These are phyloP conservation scores for Drosophila neutralis DNA, from an alignment of 2,888 invertebrate species.

Conservation along the genomic window DNA sequence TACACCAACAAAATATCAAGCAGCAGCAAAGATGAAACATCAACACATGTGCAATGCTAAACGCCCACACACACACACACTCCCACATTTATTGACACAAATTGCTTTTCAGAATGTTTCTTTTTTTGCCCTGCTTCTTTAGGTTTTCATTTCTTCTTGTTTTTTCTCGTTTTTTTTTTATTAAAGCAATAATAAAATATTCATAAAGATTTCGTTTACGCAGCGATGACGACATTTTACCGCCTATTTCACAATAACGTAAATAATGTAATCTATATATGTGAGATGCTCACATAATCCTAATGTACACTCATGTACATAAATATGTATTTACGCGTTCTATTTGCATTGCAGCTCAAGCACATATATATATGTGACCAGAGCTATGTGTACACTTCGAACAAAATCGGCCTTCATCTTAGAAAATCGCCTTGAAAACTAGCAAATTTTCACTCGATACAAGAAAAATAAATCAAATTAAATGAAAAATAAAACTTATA, in stretches of 20 bases:
- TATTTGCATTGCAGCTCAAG: conserved; percentile 8
- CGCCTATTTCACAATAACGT: conserved; percentile 59
- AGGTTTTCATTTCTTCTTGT: conserved; percentile 4
- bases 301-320: background rate
- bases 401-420: background rate
- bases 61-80: conserved; percentile 34
- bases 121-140: conserved; percentile 22
- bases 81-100: conserved; percentile 78
- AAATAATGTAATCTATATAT: conserved; percentile 36
- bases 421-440: background rate
- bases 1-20: conserved; percentile 38
- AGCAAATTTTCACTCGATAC: background rate
- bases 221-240: conserved; percentile 53
- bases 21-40: conserved; percentile 43
- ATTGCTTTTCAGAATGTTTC: conserved; percentile 69
- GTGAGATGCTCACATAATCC: conserved; percentile 7
- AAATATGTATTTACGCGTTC: conserved; percentile 8
- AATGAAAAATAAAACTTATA: conserved; percentile 12
- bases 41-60: conserved; percentile 50
- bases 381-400: conserved; percentile 1
- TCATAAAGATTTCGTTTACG: conserved; percentile 77
- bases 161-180: conserved; percentile 48
- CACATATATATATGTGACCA: background rate
- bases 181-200: conserved; percentile 80
- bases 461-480: too few relatives aligned